Conservation (phyloP, 2,888 invertebrate species). For the Petrophora chlorosata region DNA sequence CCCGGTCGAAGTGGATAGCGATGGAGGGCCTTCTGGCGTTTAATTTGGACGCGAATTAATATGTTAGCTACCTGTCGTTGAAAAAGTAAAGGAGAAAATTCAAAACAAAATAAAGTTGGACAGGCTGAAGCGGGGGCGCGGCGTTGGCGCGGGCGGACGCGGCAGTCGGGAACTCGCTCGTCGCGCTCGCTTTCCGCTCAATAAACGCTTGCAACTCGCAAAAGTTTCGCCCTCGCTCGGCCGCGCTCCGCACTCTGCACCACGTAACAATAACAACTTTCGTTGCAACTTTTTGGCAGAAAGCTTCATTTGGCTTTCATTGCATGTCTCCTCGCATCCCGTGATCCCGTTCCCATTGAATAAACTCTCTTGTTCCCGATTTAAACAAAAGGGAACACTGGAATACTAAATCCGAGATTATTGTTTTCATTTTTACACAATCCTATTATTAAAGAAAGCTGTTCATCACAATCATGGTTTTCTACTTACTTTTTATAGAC, state of each 20-base stretch:
- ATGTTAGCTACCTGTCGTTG: constrained; percentile 40
- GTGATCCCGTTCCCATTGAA: constrained; percentile 5
- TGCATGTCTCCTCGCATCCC: constrained; percentile 33
- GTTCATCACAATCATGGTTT: no score
- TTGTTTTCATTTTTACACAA: background rate
- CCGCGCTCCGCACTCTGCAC: constrained; percentile 39
- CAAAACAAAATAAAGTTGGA: constrained; percentile 53
- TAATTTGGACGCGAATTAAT: constrained; percentile 34
- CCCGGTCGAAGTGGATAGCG: constrained; percentile 8
- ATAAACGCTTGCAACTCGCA: constrained; percentile 53
- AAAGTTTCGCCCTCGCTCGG: constrained; percentile 44
- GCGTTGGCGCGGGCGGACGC: constrained; percentile 29
- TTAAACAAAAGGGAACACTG: background rate
- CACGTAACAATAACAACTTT: constrained; percentile 50
- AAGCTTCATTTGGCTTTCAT: constrained; percentile 41
- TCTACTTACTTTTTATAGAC: no score
- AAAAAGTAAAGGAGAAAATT: constrained; percentile 46
- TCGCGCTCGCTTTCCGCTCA: constrained; percentile 55
- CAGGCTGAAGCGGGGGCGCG: constrained; percentile 35
- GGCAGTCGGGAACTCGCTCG: constrained; percentile 32
- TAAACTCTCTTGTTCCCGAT: constrained; percentile 6
- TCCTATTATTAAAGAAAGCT: background rate
- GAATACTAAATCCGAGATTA: background rate
- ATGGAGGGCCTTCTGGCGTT: constrained; percentile 16
- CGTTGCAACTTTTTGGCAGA: constrained; percentile 56